Base-by-base conservation (phyloP, 2,797 vertebrate genomes). In the Lophius americanus region DNA sequence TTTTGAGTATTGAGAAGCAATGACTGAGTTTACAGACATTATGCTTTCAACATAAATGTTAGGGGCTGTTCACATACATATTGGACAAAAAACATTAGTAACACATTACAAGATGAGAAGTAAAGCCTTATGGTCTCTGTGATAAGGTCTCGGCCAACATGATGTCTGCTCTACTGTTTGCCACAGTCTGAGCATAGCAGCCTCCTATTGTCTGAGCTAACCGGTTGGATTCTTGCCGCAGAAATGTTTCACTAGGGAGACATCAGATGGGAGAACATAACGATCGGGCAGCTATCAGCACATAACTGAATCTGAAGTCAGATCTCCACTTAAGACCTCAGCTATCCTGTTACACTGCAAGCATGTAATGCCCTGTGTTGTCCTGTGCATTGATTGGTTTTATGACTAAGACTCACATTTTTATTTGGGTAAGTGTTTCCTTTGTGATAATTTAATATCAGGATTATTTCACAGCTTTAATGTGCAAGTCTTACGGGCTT, bases 241-340 rank as follows among this genome's bases (percentile, higher is more conserved):
- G 62, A 68, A 36, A 68, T 12, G 47, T 69, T 62, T 73, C 76
- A 82, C 69, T 82, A 66, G 62, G 64, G 84, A 85, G 53, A 23
- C 67, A 65, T 81, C 51, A 60, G 51, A 76, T 76, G 67, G 66
- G 64, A 81, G 87, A 83, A 86, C 64, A 87, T 70, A 73, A 66
- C n/a, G 78, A 79, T 79, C 73, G 42, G 68, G 52, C 69, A 74
- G 73, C 67, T 82, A 86, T 88, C 85, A 89, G 64, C 55, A 53
- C 66, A 77, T 85, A 81, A 87, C 63, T 81, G 64, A 82, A 88
- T 89, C 75, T 79, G 65, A 81, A 85, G 61, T 80, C 85, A 78
- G 76, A 70, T 52, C 77, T 83, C 49, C 54, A 63, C 61, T 65
- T 33, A 41, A 82, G 73, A 76, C 82, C 78, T 65, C 54, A 49